These are phyloP conservation scores for Anguilla pacifica DNA, from an alignment of 2,797 vertebrate genomes.

Conservation along the genomic window DNA sequence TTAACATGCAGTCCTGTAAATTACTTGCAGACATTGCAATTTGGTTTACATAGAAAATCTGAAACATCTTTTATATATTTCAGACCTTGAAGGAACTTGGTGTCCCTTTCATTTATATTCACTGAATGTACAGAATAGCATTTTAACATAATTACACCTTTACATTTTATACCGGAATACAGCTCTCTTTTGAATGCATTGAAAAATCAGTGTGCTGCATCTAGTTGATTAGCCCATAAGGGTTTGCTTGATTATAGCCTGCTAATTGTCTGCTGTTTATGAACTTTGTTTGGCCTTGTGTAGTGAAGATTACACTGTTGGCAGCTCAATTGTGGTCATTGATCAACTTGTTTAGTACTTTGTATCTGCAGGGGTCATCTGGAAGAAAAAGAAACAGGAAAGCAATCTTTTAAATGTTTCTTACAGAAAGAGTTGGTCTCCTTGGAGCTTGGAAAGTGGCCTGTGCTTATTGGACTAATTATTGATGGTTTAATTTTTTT, in stretches of 20 bases:
- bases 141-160: background rate
- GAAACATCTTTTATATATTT: background rate
- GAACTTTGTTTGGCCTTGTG: conserved; percentile 52
- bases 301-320: conserved; percentile 38
- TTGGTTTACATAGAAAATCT: background rate
- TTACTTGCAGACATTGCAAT: background rate
- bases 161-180: background rate
- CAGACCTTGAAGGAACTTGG: background rate
- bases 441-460: conserved; percentile 19
- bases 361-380: conserved; percentile 48
- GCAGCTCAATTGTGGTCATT: conserved; percentile 49
- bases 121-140: background rate
- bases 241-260: conserved; percentile 44
- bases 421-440: conserved; percentile 28
- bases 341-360: conserved; percentile 53
- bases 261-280: conserved; percentile 51
- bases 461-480: conserved; percentile 18
- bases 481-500: conserved; percentile 16
- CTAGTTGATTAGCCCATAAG: background rate
- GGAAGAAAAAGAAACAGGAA: conserved; percentile 40
- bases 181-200: background rate
- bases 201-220: background rate
- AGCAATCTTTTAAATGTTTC: conserved; percentile 44
- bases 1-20: background rate
- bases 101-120: background rate